Percentiles rank a stretch among this genome's conserved stretches.
These are phyloP conservation scores for Athene cunicularia DNA, from an alignment of 2,113 vertebrate genomes.

Conservation along the genomic window DNA sequence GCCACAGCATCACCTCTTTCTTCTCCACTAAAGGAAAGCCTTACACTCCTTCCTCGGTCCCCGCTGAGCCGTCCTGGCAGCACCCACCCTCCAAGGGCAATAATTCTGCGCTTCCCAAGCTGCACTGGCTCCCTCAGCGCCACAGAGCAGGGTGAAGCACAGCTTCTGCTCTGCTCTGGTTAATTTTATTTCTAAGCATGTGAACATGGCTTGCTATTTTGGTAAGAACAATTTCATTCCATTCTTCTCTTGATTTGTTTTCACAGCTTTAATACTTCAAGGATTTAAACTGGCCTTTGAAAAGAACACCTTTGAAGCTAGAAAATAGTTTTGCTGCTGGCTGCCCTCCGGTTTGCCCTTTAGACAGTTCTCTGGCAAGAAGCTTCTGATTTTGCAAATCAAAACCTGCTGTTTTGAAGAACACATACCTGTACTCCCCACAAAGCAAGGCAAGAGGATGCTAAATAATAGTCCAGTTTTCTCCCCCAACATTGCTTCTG, in stretches of 20 bases:
- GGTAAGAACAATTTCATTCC: not conserved
- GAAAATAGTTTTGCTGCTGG: constrained; percentile 26
- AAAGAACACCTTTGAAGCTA: constrained; percentile 28
- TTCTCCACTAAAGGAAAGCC: not conserved
- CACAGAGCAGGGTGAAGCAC: not conserved
- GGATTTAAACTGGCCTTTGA: constrained; percentile 9
- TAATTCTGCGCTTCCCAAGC: not conserved
- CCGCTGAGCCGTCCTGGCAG: not conserved
- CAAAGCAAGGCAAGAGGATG: not conserved
- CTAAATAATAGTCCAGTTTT: not conserved
- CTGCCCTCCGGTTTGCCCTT: not conserved
- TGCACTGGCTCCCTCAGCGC: not conserved
- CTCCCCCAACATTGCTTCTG: not conserved
- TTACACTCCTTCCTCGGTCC: not conserved
- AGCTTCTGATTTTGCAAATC: constrained; percentile 22
- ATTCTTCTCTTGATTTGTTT: constrained; percentile 10
- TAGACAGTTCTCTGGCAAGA: constrained; percentile 22
- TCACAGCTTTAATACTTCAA: constrained; percentile 22
- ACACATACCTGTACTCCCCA: not conserved
- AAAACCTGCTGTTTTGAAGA: constrained; percentile 1
- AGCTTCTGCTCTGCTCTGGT: not conserved
- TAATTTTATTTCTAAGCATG: not conserved
- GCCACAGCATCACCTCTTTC: not conserved
- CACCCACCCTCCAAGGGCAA: not conserved
- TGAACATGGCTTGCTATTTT: not conserved